Conservation (phyloP, 2,888 invertebrate genomes). For the Steromphala cineraria region DNA sequence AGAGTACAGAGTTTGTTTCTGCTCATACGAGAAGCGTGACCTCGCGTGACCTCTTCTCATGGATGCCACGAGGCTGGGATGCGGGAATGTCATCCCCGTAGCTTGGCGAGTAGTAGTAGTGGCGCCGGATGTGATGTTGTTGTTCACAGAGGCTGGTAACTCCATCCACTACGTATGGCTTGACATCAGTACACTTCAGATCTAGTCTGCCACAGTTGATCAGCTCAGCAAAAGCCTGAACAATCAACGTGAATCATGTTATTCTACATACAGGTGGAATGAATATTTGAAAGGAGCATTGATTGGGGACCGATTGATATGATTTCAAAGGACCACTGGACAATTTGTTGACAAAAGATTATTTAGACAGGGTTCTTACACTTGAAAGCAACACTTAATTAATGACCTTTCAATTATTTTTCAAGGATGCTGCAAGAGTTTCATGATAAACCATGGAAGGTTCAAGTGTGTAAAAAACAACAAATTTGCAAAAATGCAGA, state of each 20-base stretch:
- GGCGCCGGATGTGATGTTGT: constrained; percentile 60
- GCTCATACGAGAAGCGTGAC: neutral
- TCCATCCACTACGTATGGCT: constrained; percentile 74
- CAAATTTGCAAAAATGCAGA: too few species aligned
- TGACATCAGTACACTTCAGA: constrained; percentile 68
- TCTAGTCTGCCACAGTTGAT: constrained; percentile 67
- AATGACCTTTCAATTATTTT: too few species aligned
- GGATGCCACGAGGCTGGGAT: constrained; percentile 60
- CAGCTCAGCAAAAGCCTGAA: constrained; percentile 72
- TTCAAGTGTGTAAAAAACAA: too few species aligned
- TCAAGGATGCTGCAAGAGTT: too few species aligned
- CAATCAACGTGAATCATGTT: neutral
- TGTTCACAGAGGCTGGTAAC: constrained; percentile 68
- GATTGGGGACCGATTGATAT: too few species aligned
- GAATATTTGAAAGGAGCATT: too few species aligned
- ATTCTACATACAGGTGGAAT: neutral
- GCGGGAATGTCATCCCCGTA: constrained; percentile 71
- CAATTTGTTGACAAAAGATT: too few species aligned
- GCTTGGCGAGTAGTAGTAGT: constrained; percentile 72
- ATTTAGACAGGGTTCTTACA: too few species aligned
- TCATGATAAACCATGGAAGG: too few species aligned
- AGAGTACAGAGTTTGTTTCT: too few species aligned
- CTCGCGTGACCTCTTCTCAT: neutral
- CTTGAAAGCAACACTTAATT: too few species aligned
- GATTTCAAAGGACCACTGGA: too few species aligned